A percentile compares a stretch with the other conserved stretches of the same genome.
Evolutionary conservation across 2,113 vertebrate species (phyloP).

Genomic region (Tragelaphus strepsiceros): DNA sequence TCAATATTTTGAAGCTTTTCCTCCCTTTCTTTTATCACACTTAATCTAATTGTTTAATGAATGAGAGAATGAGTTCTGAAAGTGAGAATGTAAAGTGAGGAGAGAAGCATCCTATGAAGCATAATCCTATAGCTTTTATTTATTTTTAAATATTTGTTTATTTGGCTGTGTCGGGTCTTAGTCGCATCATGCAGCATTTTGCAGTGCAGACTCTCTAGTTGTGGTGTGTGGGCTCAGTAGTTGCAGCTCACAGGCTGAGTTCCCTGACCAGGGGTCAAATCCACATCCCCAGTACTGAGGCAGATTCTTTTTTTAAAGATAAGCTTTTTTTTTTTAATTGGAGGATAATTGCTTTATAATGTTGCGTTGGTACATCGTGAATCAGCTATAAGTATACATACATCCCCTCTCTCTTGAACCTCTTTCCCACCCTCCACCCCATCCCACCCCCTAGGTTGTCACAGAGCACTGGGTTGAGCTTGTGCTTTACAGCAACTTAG

Average conservation of each 20-base stretch:
- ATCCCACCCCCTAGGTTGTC: neutral
- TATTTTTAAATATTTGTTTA: neutral
- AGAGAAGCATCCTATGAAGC: neutral
- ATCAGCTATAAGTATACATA: neutral
- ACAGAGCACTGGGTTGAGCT: neutral
- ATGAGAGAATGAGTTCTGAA: neutral
- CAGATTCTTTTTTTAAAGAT: neutral
- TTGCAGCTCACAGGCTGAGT: neutral
- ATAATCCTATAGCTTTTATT: neutral
- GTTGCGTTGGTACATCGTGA: neutral
- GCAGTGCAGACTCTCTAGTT: neutral
- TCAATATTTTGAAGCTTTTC: neutral
- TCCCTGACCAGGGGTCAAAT: neutral
- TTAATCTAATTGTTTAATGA: neutral
- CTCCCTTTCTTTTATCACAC: neutral
- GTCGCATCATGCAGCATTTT: neutral
- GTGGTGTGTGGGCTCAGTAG: neutral
- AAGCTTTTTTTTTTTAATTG: neutral
- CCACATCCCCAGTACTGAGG: neutral
- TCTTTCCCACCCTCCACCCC: neutral
- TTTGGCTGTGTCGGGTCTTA: neutral
- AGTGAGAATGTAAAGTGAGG: neutral
- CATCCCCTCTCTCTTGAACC: neutral
- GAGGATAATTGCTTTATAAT: neutral
- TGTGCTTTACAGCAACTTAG: neutral